Evolutionary conservation across 2,113 vertebrate species (phyloP).

Genomic region (Amblyopsis rosae): DNA sequence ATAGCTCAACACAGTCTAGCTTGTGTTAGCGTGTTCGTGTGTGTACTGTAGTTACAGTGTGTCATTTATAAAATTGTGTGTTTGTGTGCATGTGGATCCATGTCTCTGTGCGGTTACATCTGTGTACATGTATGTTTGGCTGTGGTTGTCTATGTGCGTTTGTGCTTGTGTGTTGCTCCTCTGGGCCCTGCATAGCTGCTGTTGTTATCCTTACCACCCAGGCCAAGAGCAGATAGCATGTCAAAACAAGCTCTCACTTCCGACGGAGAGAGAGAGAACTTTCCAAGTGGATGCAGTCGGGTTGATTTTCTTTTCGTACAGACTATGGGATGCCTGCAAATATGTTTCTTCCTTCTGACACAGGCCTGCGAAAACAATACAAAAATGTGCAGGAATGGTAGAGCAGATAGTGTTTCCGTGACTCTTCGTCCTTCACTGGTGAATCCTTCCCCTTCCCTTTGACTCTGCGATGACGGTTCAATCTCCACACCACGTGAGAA

Average conservation of each 20-base stretch:
- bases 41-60: conserved; percentile 23
- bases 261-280: conserved; percentile 36
- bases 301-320: conserved; percentile 40
- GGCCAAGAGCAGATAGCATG: conserved; percentile 71
- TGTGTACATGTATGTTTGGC: not conserved
- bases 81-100: not conserved
- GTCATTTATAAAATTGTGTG: not conserved
- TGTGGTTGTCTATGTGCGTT: conserved; percentile 12
- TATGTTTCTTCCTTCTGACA: not conserved
- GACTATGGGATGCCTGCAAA: conserved; percentile 53
- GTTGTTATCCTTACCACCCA: conserved; percentile 68
- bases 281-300: conserved; percentile 54
- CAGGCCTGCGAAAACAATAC: too few relatives aligned
- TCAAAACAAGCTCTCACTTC: conserved; percentile 72
- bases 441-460: too few relatives aligned
- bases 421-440: too few relatives aligned
- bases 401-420: too few relatives aligned
- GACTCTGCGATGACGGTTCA: too few relatives aligned
- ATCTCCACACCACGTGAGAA: not conserved
- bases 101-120: not conserved
- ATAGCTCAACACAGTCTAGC: conserved; percentile 40
- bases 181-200: conserved; percentile 52
- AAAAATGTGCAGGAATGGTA: too few relatives aligned
- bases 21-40: conserved; percentile 22
- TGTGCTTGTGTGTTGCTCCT: conserved; percentile 43